Conservation (phyloP, 2,888 invertebrate genomes). For the Zootermopsis nevadensis region DNA sequence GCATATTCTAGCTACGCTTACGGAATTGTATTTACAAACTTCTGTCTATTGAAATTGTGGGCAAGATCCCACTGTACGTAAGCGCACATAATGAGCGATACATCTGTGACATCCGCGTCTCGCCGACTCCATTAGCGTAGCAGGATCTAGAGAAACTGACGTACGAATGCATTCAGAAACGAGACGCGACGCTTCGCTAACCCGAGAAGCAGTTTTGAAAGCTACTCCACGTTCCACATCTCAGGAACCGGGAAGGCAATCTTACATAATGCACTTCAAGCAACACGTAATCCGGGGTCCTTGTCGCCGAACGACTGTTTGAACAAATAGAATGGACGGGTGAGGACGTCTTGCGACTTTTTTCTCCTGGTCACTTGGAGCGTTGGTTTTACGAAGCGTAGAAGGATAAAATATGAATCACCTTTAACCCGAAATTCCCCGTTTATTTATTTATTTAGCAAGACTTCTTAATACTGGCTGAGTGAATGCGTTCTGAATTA, state of each 20-base stretch:
- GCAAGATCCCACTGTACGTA: no score
- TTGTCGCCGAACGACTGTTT: background rate
- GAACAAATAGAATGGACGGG: background rate
- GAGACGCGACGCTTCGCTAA: background rate
- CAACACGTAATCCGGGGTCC: background rate
- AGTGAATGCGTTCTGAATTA: no score
- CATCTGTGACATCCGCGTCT: no score
- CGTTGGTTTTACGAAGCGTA: background rate
- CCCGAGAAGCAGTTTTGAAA: background rate
- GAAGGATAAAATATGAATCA: no score
- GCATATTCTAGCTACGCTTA: no score
- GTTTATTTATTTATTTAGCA: no score
- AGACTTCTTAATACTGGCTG: no score
- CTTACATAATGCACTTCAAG: conserved; percentile 19
- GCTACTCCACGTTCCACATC: background rate
- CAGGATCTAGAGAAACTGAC: background rate
- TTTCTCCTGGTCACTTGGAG: background rate
- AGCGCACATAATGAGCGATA: no score
- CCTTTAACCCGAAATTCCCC: no score
- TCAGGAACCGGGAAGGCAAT: background rate
- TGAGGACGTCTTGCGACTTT: background rate
- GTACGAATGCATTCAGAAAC: background rate
- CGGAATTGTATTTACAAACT: no score
- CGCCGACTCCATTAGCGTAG: background rate
- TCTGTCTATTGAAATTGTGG: no score